Base-by-base conservation (phyloP, 2,888 invertebrate species). In the Pherbina coryleti region DNA sequence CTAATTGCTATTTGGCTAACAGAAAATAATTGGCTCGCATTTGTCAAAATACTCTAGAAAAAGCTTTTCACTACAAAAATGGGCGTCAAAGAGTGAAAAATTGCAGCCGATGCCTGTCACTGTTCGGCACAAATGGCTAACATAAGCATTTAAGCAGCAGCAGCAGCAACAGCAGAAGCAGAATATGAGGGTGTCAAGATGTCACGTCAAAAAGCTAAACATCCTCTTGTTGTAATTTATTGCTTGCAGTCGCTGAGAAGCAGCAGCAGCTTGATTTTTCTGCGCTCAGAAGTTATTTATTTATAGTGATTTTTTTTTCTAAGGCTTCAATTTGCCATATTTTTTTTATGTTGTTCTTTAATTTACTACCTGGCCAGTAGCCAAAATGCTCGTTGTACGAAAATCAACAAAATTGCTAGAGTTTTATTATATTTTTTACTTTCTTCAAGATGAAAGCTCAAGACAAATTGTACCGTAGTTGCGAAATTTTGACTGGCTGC, bases 291-390 rank as follows among this genome's bases (percentile, higher is more conserved):
- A 49, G 22, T 22, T 44, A 44, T 44, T 44, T 44, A 44, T 25
- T 69, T 28, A 17, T 51, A 14, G 25, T 64, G 28, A 14, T 67
- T 44, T 22, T 5, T 67, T 22, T 44, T 67, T 0, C 22, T 19
- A 44, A 14, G 1, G 22, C 28, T 22, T 60, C 22, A 60, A 14
- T 25, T 60, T 60, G 60, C 44, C 11, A 17, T 60, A 25, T 31
- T 28, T 49, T 49, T 69, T 28, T 49, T 49, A 51, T 44, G 60
- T 34, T 37, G 9, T 34, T 72, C 57, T 57, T 72, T 34, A 57
- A 72, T 72, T 60, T 44, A 57, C 57, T 72, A 60, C 57, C 57
- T 72, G 72, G 72, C 57, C 44, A n/a, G 28, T 11, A 37, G 72
- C 72, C 72, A 72, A 72, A 25, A 69, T 8, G 3, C n/a, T n/a